These are phyloP conservation scores for Parasteatoda lunata DNA, from an alignment of 2,888 invertebrate species.

Conservation along the genomic window DNA sequence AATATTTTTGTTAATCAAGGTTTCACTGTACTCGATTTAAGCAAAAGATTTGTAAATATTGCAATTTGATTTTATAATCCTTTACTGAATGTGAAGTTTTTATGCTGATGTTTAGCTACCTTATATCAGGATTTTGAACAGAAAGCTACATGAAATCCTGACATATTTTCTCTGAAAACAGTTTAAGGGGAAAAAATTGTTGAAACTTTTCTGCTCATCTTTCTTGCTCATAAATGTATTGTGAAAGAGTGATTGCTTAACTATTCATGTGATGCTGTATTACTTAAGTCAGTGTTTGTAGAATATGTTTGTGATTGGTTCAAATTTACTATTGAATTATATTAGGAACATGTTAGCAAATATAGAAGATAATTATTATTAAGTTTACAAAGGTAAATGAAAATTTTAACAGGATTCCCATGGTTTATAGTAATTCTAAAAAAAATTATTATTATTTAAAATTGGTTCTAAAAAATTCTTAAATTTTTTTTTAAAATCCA, in stretches of 20 bases:
- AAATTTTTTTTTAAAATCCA: no score
- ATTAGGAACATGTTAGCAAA: no score
- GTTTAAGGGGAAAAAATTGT: constrained; percentile 7
- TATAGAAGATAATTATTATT: no score
- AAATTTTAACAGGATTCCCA: no score
- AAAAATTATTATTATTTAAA: no score
- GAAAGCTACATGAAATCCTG: neutral
- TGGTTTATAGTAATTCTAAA: no score
- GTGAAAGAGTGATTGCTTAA: constrained; percentile 10
- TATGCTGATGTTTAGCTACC: constrained; percentile 53
- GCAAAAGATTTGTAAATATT: neutral
- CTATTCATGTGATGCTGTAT: constrained; percentile 17
- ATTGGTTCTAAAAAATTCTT: no score
- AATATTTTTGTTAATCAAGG: no score
- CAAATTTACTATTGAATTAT: no score
- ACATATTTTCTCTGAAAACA: neutral
- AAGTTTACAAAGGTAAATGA: no score
- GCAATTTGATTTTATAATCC: constrained; percentile 32
- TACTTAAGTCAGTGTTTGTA: constrained; percentile 40
- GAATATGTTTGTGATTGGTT: neutral
- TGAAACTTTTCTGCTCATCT: constrained; percentile 33
- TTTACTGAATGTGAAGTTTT: constrained; percentile 55
- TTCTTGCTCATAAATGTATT: constrained; percentile 54
- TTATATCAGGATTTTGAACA: neutral
- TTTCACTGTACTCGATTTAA: no score